Evolutionary conservation across 1,140 invertebrate species (phyloP), one percentile per base, ranked within the genome.

Genomic region (Goniozus legneri): DNA sequence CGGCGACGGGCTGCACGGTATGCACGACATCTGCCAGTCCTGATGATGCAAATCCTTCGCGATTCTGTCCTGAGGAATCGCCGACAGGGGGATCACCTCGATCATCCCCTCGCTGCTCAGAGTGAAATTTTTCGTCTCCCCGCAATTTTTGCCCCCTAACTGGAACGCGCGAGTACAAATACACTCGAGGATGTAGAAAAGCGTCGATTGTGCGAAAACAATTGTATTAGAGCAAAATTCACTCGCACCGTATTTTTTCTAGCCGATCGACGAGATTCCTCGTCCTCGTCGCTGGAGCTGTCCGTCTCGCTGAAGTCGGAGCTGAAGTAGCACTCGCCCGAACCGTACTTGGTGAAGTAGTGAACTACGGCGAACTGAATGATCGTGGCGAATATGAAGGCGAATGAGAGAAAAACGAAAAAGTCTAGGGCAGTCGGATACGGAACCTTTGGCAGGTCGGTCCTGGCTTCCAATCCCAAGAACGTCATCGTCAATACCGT

Each of bases 401-500:
- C 84, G 62, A 92, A 93, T 10, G 88, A 91, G 15, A 92, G 79
- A 65, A 89, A 91, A 0, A 93, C 87, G 66, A 92, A 94, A 52
- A 89, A 88, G 65, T 93, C 91, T 37, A 94, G 76, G 2, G 91
- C 91, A 7, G 91, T 93, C 1, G 87, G 87, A 72, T 92, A 92
- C 24, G 89, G 82, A 21, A 93, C 91, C 77, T 91, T 90, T 3
- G 91, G 90, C 35, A 93, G 73, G 76, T 92, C 89, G 10, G 86
- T 90, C 38, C 91, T 80, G 0, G 87, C 88, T 70, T 94, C 91
- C 47, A 92, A 72, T 8, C 90, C 90, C 32, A 93, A 73, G 65
- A 92, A 92, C 1, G 90, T 92, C 88, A 93, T 92, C 3, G 91
- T 93, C 33, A 93, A 71, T 8, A 92, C 88, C 0, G 89, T 92